Evolutionary conservation across 2,113 vertebrate species (phyloP), one percentile per base, ranked within the genome.

Genomic region (Mus spicilegus): DNA sequence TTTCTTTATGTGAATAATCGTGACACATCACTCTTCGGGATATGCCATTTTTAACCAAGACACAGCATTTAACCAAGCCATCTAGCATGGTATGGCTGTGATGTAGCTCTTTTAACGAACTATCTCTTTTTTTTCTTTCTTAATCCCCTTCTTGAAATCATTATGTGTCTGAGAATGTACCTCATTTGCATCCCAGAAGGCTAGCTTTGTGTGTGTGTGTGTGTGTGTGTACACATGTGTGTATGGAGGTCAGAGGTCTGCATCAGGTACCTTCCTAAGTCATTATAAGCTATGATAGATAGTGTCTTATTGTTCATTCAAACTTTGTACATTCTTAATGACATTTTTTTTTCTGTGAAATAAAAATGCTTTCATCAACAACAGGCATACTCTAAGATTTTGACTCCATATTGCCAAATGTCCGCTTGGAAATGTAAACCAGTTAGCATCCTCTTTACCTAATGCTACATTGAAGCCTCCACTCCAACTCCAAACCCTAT

Each of bases 251-350:
- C 11, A 24, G 80, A 58, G 36, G 6, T 61, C 33, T n/a, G 78
- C 5, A 7, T 58, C 36, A 81, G 78, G 36, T n/a, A 81, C n/a
- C 22, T 82, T 3, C 42, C 12, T 72, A 19, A 19, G 28, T 80
- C 28, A 78, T 54, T 26, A 61, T 51, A 75, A 87, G 26, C 16
- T 63, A 75, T 80, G 26, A 39, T 93, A 51, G 28, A 80, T 61
- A 28, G 30, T 39, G 56, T 39, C 46, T 84, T 65, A 63, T 36
- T 4, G 61, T 33, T 89, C 75, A 96, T 76, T 93, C 67, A 69
- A 69, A 33, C 19, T 91, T 93, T 92, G 39, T n/a, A 90, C n/a
- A 90, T 61, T 63, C 28, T 49, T 58, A n/a, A 88, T 85, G 75
- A 72, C 4, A 42, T 54, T 28, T 76, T 63, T 28, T 76, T 63